These are phyloP conservation scores for Aculops lycopersici DNA, from an alignment of 1,140 invertebrate genomes.

Conservation along the genomic window DNA sequence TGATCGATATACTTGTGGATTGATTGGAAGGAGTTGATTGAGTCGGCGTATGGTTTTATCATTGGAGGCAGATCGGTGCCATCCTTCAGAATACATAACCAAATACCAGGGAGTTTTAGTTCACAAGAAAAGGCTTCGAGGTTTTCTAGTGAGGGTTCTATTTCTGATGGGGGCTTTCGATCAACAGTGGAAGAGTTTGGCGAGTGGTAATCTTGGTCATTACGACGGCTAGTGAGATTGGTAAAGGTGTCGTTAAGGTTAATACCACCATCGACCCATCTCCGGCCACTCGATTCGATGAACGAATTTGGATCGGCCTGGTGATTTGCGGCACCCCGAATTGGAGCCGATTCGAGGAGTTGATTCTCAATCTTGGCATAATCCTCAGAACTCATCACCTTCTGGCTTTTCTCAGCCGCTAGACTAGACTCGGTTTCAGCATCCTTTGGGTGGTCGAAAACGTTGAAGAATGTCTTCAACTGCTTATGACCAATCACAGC, in stretches of 20 bases:
- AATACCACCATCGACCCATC: not conserved
- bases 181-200: not conserved
- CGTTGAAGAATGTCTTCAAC: constrained; percentile 3
- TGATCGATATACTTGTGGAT: constrained; percentile 4
- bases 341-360: not conserved
- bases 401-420: not conserved
- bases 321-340: not conserved
- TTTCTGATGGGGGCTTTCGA: not conserved
- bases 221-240: too few relatives aligned
- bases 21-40: constrained; percentile 1
- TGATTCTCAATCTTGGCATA: constrained; percentile 5
- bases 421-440: not conserved
- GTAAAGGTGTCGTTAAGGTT: not conserved
- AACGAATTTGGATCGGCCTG: not conserved
- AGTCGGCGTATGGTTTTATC: constrained; percentile 2
- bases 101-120: constrained; percentile 8
- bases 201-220: not conserved
- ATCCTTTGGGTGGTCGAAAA: not conserved
- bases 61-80: not conserved
- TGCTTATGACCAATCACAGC: constrained; percentile 5
- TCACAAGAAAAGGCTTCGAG: constrained; percentile 1
- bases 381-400: constrained; percentile 3
- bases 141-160: not conserved
- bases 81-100: constrained; percentile 2
- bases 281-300: not conserved